Conservation (phyloP, 1,140 invertebrate genomes). For the Bradysia coprophila region DNA sequence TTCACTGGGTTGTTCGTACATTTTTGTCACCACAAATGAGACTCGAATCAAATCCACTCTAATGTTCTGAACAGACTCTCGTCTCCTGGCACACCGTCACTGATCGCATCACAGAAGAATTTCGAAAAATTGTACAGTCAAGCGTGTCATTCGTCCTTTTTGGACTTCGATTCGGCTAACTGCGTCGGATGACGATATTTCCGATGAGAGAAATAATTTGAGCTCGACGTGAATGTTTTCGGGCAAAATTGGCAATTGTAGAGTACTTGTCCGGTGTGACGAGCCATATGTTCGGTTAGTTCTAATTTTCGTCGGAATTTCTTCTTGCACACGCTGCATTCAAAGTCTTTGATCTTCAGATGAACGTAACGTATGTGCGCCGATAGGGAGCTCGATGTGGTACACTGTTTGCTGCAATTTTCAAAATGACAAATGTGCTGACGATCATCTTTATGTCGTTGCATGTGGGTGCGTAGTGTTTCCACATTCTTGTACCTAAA, state of each 20-base stretch:
- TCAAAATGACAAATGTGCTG: not conserved
- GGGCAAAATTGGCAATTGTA: not conserved
- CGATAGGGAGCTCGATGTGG: not conserved
- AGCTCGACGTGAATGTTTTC: slow-evolving; percentile 1
- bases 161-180: too few species aligned
- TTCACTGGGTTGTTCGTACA: too few species aligned
- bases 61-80: too few species aligned
- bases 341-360: not conserved
- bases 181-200: not conserved
- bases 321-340: slow-evolving; percentile 1
- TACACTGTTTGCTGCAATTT: not conserved
- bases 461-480: not conserved
- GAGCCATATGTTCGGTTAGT: slow-evolving; percentile 1
- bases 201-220: slow-evolving; percentile 1
- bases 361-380: not conserved
- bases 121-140: too few species aligned
- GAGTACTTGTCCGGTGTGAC: slow-evolving; percentile 1
- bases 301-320: slow-evolving; percentile 1
- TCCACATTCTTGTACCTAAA: slow-evolving; percentile 1
- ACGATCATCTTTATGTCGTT: not conserved
- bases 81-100: too few species aligned
- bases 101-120: too few species aligned
- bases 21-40: too few species aligned
- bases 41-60: too few species aligned
- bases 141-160: too few species aligned